A percentile compares a stretch with the other conserved stretches of the same genome.
Evolutionary conservation across 2,797 vertebrate genomes (phyloP).

Genomic region (Macrochelys suwanniensis): DNA sequence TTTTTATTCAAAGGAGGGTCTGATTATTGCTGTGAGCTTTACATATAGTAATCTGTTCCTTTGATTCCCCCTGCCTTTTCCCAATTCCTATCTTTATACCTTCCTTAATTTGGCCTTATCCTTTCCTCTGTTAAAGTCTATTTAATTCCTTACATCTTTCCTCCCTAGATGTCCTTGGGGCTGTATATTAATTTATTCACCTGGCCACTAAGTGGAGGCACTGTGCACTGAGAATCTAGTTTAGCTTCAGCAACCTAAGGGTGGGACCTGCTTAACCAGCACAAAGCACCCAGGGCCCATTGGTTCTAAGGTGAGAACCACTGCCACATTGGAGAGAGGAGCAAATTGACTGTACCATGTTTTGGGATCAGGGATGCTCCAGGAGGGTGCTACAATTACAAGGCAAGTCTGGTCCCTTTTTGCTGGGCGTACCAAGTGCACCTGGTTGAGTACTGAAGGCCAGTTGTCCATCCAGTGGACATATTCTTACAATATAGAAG

Average conservation of each 20-base stretch:
- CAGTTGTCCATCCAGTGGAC: accelerated
- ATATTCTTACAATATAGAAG: accelerated
- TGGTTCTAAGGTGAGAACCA: not conserved
- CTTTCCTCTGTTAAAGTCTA: not conserved
- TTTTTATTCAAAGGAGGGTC: not conserved
- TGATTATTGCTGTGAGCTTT: not conserved
- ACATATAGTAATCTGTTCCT: not conserved
- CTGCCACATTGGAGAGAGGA: not conserved
- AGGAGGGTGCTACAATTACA: accelerated
- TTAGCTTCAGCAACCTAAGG: not conserved
- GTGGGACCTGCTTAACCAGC: not conserved
- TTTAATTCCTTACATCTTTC: not conserved
- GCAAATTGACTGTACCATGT: not conserved
- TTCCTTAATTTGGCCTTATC: accelerated
- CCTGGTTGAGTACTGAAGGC: not conserved
- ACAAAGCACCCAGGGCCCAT: not conserved
- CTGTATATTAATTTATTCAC: not conserved
- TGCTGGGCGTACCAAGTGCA: not conserved
- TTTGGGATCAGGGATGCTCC: not conserved
- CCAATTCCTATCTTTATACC: accelerated
- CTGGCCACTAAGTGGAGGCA: slow-evolving; percentile 20
- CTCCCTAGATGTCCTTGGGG: not conserved
- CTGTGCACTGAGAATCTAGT: not conserved
- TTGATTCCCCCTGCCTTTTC: not conserved
- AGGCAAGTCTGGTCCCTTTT: not conserved